Evolutionary conservation across 2,113 vertebrate genomes (phyloP).

Genomic region (Ramphastos sulfuratus): DNA sequence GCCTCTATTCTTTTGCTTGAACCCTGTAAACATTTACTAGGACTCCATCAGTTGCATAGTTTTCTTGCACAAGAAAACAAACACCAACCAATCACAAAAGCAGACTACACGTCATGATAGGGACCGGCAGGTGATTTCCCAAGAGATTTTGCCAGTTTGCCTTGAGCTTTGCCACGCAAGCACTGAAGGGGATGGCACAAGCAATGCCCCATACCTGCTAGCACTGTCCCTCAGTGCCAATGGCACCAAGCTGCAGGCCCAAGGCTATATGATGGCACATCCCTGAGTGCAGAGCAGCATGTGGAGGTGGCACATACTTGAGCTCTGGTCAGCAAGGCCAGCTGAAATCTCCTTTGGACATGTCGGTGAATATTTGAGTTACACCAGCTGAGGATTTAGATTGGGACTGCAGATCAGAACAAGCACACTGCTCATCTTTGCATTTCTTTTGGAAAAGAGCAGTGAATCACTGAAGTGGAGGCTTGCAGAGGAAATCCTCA

Average conservation of each 20-base stretch:
- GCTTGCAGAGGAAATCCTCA: constrained; percentile 57
- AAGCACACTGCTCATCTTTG: not conserved
- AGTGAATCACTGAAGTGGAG: not conserved
- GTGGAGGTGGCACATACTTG: not conserved
- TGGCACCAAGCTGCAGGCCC: rapidly evolving
- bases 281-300: not conserved
- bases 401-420: rapidly evolving
- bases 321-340: not conserved
- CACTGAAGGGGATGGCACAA: not conserved
- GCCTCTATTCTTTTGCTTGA: not conserved
- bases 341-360: not conserved
- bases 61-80: not conserved
- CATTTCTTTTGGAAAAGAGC: not conserved
- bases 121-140: not conserved
- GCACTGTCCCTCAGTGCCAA: not conserved
- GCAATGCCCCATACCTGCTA: not conserved
- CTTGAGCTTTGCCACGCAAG: not conserved
- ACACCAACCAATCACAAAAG: not conserved
- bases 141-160: not conserved
- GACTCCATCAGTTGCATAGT: not conserved
- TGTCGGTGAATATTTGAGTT: rapidly evolving
- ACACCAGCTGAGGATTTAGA: not conserved
- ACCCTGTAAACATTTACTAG: not conserved
- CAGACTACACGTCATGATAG: not conserved
- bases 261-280: not conserved